Evolutionary conservation across 1,140 invertebrate species (phyloP), one percentile per base, ranked within the genome.

Genomic region (Caenorhabditis tropicalis): DNA sequence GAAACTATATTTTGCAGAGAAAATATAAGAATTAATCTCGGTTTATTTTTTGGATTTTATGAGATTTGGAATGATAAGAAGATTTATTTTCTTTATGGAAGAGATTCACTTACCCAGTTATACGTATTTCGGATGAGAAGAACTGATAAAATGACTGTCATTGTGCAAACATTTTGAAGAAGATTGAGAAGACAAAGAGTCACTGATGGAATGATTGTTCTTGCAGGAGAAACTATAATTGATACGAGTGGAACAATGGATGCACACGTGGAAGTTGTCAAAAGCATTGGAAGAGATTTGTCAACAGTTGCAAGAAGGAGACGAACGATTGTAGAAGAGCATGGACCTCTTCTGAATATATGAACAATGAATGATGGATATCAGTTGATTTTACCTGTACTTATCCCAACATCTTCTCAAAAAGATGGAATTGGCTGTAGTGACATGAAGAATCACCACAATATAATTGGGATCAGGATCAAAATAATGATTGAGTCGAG

Each of bases 321-420:
- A 12, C 65, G 65, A 21, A 74, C 65, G 24, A 74, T 74, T 29
- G 65, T 74, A 24, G 65, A 74, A 7, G 65, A 43, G n/a, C 65
- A 74, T 0, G 65, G 65, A 0, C 65, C 65, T 74, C 65, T 43
- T 74, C 65, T 74, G 65, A 10, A 74, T 16, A 3, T 0, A 51
- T n/a, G 43, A 46, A 46, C 9, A 51, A 51, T 51, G 48, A 51
- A 51, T n/a, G n/a, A n/a, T n/a, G n/a, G 48, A 19, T 19, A 15
- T 51, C 6, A 5, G 48, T 51, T 51, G 15, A 16, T 19, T 51
- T n/a, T 51, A 74, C 65, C 65, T 33, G 4, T 74, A 74, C 36
- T 74, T 74, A 74, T 74, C 65, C 65, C 65, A 74, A 74, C 65
- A 74, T 46, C 65, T 74, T 74, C 65, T 74, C 29, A 43, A 74